These are phyloP conservation scores for Dascillus cervinus DNA, from an alignment of 2,888 invertebrate genomes.

Conservation along the genomic window DNA sequence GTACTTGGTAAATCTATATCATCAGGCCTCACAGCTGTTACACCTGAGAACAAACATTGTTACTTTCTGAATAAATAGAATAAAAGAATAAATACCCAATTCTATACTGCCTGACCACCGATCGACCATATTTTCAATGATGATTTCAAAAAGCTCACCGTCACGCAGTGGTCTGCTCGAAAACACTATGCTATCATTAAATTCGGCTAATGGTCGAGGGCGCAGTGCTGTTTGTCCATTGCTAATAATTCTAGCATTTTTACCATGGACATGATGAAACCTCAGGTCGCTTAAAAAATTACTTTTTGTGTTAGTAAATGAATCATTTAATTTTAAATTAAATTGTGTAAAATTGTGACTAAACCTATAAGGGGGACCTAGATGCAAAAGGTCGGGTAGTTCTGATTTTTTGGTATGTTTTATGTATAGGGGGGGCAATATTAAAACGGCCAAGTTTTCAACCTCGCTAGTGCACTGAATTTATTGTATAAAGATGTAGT, in stretches of 20 bases:
- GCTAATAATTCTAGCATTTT: slow-evolving; percentile 78
- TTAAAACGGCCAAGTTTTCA: neutral
- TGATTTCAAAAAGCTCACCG: slow-evolving; percentile 87
- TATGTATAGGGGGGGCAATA: no score
- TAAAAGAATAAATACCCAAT: slow-evolving; percentile 50
- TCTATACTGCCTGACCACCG: slow-evolving; percentile 92
- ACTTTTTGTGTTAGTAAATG: neutral
- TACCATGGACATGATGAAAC: slow-evolving; percentile 84
- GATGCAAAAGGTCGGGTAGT: no score
- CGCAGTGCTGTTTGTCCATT: slow-evolving; percentile 79
- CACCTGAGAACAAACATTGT: slow-evolving; percentile 46
- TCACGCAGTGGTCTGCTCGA: slow-evolving; percentile 81
- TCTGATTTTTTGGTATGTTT: no score
- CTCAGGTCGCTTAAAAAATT: slow-evolving; percentile 57
- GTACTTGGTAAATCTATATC: slow-evolving; percentile 82
- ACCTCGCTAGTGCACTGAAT: neutral
- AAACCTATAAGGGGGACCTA: no score
- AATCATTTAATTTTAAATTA: neutral
- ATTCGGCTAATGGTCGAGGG: slow-evolving; percentile 83
- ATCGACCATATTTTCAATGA: slow-evolving; percentile 84
- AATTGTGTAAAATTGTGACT: no score
- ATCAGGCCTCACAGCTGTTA: slow-evolving; percentile 83
- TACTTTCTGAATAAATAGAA: neutral
- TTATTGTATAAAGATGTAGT: no score
- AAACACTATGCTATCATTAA: slow-evolving; percentile 90